Evolutionary conservation across 2,797 vertebrate genomes (phyloP).

Genomic region (Sebastes jordani): DNA sequence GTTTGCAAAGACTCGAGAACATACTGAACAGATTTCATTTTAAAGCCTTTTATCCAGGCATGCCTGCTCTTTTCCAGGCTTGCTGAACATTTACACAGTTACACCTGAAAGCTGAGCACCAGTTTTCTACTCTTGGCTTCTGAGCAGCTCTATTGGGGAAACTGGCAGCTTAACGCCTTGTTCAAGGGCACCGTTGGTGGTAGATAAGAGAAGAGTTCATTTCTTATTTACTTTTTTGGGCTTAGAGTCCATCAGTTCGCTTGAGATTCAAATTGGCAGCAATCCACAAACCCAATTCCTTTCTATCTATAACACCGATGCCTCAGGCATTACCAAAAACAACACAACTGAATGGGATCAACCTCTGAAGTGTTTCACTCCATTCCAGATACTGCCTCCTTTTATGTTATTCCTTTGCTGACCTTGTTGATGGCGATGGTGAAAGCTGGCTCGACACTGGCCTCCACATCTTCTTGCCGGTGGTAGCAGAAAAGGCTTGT

Average conservation of each 20-base stretch:
- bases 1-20: background rate
- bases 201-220: background rate
- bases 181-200: conserved; percentile 20
- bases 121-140: background rate
- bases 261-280: conserved; percentile 38
- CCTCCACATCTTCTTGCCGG: conserved; percentile 81
- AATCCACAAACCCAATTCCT: conserved; percentile 18
- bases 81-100: conserved; percentile 9
- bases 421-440: conserved; percentile 95
- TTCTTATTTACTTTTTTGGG: conserved; percentile 13
- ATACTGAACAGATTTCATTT: background rate
- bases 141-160: background rate
- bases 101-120: conserved; percentile 7
- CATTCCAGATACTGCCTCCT: background rate
- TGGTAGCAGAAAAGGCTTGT: conserved; percentile 90
- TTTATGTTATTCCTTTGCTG: conserved; percentile 13
- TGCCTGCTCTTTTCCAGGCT: background rate
- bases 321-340: conserved; percentile 32
- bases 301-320: background rate
- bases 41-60: background rate
- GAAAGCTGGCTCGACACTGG: conserved; percentile 85
- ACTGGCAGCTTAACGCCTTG: background rate
- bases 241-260: background rate
- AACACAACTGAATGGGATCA: conserved; percentile 2
- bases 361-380: conserved; percentile 1